Conservation (phyloP, 2,888 invertebrate genomes). For the Heliothis peltigera region DNA sequence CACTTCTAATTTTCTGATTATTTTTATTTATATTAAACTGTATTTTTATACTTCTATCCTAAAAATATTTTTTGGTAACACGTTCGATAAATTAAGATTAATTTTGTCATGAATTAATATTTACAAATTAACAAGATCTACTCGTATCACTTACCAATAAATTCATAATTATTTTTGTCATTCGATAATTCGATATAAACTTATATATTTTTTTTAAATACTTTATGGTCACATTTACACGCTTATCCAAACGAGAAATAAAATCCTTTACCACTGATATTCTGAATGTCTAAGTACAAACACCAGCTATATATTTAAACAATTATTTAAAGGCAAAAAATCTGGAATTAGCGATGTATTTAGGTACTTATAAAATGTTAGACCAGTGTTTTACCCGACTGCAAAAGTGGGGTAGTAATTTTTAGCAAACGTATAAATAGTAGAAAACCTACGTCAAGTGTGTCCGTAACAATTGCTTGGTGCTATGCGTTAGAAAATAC, state of each 20-base stretch:
- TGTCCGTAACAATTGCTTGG: conserved; percentile 38
- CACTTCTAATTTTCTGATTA: too few relatives aligned
- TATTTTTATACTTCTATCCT: conserved; percentile 19
- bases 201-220: conserved; percentile 28
- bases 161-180: conserved; percentile 43
- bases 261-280: not conserved
- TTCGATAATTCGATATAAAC: conserved; percentile 26
- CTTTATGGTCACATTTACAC: conserved; percentile 45
- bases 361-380: conserved; percentile 11
- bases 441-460: conserved; percentile 39
- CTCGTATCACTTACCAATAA: conserved; percentile 24
- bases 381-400: conserved; percentile 1
- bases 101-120: conserved; percentile 37
- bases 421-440: conserved; percentile 21
- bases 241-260: conserved; percentile 18
- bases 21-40: conserved; percentile 10
- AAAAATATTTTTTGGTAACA: conserved; percentile 41
- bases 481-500: conserved; percentile 10
- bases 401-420: conserved; percentile 1
- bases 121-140: conserved; percentile 37
- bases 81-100: conserved; percentile 28
- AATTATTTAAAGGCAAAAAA: not conserved
- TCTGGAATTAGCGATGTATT: not conserved
- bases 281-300: not conserved
- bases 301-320: not conserved